Percentiles rank a stretch among this genome's conserved stretches.
Evolutionary conservation across 1,140 invertebrate genomes (phyloP).

Genomic region (Hylaeus anthracinus): DNA sequence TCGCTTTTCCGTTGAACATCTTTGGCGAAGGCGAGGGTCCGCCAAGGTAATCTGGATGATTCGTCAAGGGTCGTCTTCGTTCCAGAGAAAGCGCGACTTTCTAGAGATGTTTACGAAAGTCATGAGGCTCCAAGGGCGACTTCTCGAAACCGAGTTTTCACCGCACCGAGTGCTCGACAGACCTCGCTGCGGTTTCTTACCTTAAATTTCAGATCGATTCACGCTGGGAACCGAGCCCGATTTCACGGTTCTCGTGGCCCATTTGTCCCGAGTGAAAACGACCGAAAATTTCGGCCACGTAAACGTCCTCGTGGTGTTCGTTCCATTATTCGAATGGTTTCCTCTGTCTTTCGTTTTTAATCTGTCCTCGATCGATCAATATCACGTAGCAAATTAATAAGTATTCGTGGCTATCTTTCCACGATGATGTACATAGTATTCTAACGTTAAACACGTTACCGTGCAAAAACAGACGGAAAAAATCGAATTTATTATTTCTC

Average conservation of each 20-base stretch:
- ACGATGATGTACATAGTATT: too few relatives aligned
- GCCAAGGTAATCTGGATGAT: constrained; percentile 34
- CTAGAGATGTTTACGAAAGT: constrained; percentile 63
- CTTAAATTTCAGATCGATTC: not conserved
- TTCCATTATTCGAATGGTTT: too few relatives aligned
- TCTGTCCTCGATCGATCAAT: too few relatives aligned
- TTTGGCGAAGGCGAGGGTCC: constrained; percentile 11
- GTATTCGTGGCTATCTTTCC: too few relatives aligned
- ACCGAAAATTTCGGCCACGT: too few relatives aligned
- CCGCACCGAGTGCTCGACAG: constrained; percentile 11
- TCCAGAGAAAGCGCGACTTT: constrained; percentile 53
- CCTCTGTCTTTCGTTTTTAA: too few relatives aligned
- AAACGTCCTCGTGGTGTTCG: too few relatives aligned
- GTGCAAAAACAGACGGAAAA: too few relatives aligned
- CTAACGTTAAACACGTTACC: too few relatives aligned
- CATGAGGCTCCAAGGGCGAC: constrained; percentile 56
- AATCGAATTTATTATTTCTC: too few relatives aligned
- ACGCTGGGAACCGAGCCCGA: not conserved
- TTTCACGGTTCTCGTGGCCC: not conserved
- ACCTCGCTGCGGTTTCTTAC: constrained; percentile 37
- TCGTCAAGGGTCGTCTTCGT: constrained; percentile 43
- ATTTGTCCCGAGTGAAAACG: not conserved
- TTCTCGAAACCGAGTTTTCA: constrained; percentile 54
- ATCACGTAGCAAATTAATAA: too few relatives aligned
- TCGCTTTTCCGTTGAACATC: not conserved